A percentile compares a stretch with the other conserved stretches of the same genome.
phyloP scores from a whole-genome alignment of 2,888 invertebrate species.

The Drosophila kanekoi region DNA sequence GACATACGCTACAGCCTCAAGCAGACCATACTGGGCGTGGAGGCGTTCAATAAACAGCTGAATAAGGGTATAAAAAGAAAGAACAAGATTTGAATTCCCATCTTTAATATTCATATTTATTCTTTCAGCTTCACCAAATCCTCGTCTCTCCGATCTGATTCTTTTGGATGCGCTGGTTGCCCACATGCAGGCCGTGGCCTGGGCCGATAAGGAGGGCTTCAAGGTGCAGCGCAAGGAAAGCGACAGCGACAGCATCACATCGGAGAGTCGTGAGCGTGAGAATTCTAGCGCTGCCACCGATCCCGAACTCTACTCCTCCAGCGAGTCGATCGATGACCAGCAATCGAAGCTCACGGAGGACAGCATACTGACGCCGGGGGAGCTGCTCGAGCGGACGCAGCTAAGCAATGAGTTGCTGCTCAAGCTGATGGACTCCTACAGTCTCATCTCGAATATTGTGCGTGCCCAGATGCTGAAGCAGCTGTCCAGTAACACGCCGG shows the following conservation, averaged over 20 bases:
- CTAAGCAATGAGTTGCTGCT: slow-evolving; percentile 79
- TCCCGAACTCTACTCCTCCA: slow-evolving; percentile 70
- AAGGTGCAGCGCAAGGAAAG: slow-evolving; percentile 71
- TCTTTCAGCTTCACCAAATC: slow-evolving; percentile 62
- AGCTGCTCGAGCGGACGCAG: slow-evolving; percentile 71
- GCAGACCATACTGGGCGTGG: slow-evolving; percentile 82
- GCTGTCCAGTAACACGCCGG: slow-evolving; percentile 80
- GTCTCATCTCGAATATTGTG: slow-evolving; percentile 80
- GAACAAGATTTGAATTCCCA: too few species aligned
- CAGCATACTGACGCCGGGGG: slow-evolving; percentile 35
- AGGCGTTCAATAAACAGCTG: slow-evolving; percentile 82
- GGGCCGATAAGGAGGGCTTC: slow-evolving; percentile 83
- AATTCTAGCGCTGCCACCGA: slow-evolving; percentile 58
- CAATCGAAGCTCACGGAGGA: slow-evolving; percentile 57
- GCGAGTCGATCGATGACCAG: slow-evolving; percentile 75
- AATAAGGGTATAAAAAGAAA: slow-evolving; percentile 71
- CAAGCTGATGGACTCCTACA: slow-evolving; percentile 80
- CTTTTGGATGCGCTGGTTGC: slow-evolving; percentile 83
- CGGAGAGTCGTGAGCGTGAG: slow-evolving; percentile 55
- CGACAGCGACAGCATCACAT: slow-evolving; percentile 55
- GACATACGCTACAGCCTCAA: slow-evolving; percentile 83
- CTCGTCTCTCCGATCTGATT: slow-evolving; percentile 83
- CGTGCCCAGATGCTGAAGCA: slow-evolving; percentile 83
- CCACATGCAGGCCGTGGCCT: slow-evolving; percentile 84
- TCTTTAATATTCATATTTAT: too few species aligned